A percentile compares a stretch with the other conserved stretches of the same genome.
Conservation (phyloP, 2,113 vertebrate genomes). For the Genyomyrus donnyi region DNA sequence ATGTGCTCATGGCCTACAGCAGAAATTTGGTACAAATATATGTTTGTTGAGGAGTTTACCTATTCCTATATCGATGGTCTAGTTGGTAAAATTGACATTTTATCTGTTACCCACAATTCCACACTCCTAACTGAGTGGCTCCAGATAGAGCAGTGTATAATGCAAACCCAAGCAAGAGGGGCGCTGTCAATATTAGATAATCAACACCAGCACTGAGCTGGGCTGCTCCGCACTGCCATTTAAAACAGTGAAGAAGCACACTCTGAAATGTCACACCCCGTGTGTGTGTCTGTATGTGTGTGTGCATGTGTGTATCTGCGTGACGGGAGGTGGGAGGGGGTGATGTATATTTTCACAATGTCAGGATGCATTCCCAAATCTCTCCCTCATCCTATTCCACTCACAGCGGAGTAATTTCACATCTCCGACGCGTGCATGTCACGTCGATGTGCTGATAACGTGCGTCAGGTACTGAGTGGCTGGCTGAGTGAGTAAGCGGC, state of each 20-base stretch:
- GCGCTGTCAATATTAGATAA: background rate
- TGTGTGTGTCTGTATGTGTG: background rate
- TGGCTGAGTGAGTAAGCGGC: background rate
- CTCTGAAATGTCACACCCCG: background rate
- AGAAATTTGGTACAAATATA: background rate
- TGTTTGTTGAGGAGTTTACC: background rate
- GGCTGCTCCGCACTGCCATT: background rate
- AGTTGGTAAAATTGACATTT: background rate
- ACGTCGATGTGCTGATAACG: background rate
- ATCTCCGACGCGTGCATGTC: background rate
- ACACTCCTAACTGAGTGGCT: background rate
- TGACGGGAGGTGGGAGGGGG: background rate
- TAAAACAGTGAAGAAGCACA: background rate
- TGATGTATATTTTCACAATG: background rate
- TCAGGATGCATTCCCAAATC: background rate
- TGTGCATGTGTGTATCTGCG: background rate
- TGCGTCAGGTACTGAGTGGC: background rate
- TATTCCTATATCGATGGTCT: background rate
- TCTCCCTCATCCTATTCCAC: background rate
- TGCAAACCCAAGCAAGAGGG: background rate
- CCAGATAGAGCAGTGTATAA: background rate
- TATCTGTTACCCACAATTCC: background rate
- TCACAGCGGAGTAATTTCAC: background rate
- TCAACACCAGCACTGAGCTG: background rate
- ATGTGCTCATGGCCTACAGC: background rate